Evolutionary conservation across 2,888 invertebrate species (phyloP).

Genomic region (Nudaria mundana): DNA sequence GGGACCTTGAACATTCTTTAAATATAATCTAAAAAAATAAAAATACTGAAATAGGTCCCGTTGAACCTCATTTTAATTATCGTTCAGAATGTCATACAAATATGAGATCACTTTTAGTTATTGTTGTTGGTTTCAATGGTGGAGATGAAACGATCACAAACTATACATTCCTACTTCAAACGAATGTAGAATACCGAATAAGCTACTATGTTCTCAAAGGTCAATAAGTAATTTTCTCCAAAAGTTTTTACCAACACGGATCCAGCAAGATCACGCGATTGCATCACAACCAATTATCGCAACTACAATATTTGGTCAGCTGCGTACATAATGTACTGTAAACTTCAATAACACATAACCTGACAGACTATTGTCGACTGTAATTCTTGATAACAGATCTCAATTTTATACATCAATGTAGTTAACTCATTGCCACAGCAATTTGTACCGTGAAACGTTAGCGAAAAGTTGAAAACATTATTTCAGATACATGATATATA

Average conservation of each 20-base stretch:
- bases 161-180: too few species aligned
- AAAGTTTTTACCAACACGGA: constrained; percentile 32
- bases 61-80: too few species aligned
- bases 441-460: constrained; percentile 39
- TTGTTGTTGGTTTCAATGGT: too few species aligned
- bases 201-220: neutral
- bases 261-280: constrained; percentile 68
- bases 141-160: too few species aligned
- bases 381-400: constrained; percentile 6
- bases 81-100: too few species aligned
- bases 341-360: constrained; percentile 37
- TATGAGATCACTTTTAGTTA: too few species aligned
- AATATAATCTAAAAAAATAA: too few species aligned
- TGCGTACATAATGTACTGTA: constrained; percentile 58
- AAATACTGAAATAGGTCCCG: too few species aligned
- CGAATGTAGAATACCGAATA: too few species aligned
- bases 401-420: constrained; percentile 19
- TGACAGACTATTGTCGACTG: constrained; percentile 25
- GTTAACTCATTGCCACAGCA: constrained; percentile 29
- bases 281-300: constrained; percentile 79
- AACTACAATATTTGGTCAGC: constrained; percentile 80
- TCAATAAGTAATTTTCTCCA: constrained; percentile 14
- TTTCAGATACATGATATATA: constrained; percentile 19
- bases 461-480: constrained; percentile 38
- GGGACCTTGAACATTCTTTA: too few species aligned